These are phyloP conservation scores for Arothron firmamentum DNA, from an alignment of 2,113 vertebrate species.

Conservation along the genomic window DNA sequence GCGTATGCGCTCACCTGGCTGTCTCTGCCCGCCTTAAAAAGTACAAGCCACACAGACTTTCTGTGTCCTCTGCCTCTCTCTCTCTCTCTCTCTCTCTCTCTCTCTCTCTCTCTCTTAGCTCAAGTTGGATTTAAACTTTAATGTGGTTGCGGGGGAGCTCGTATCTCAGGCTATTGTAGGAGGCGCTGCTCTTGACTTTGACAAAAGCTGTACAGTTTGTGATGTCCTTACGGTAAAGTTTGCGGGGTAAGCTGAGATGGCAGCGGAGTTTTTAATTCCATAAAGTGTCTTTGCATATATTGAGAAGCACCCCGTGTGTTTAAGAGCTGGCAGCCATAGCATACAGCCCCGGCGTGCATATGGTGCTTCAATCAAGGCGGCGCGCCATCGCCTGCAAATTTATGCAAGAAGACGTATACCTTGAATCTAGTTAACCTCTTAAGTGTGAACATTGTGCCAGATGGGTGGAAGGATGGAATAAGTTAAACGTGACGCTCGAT, in stretches of 20 bases:
- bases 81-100: conserved; percentile 18
- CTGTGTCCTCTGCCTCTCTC: not conserved
- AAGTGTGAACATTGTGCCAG: conserved; percentile 51
- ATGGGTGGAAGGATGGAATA: conserved; percentile 61
- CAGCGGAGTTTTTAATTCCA: conserved; percentile 48
- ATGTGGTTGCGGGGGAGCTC: conserved; percentile 41
- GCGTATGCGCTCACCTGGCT: conserved; percentile 49
- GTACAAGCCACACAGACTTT: not conserved
- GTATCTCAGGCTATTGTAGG: conserved; percentile 52
- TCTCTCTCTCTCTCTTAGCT: conserved; percentile 13
- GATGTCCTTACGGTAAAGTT: conserved; percentile 46
- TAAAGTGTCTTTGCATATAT: conserved; percentile 43
- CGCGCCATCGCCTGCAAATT: conserved; percentile 42
- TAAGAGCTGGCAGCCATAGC: conserved; percentile 46
- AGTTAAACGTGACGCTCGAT: conserved; percentile 68
- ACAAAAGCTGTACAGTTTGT: conserved; percentile 37
- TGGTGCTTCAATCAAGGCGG: conserved; percentile 59
- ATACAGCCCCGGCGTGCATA: conserved; percentile 58
- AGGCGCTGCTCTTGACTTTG: conserved; percentile 41
- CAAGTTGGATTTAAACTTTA: conserved; percentile 57
- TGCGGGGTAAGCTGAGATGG: conserved; percentile 13
- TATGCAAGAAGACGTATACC: conserved; percentile 55
- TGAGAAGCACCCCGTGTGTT: conserved; percentile 17
- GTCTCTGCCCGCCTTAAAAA: not conserved
- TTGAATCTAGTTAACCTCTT: conserved; percentile 62